Evolutionary conservation across 2,113 vertebrate genomes (phyloP).

Genomic region (Thinocorus orbignyianus): DNA sequence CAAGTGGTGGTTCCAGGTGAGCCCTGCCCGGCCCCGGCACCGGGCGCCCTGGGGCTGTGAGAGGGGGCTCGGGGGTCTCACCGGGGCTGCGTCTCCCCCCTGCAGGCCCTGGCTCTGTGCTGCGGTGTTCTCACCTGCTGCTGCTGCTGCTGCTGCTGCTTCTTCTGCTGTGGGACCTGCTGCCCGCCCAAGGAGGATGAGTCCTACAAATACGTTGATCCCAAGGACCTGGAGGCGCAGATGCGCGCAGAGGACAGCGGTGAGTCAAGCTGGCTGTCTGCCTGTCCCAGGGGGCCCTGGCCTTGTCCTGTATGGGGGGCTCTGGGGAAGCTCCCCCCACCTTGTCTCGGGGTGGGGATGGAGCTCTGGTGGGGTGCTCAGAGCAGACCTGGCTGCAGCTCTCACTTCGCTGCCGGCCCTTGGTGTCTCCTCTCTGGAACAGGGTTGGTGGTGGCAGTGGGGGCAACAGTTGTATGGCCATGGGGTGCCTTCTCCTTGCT

Average conservation of each 20-base stretch:
- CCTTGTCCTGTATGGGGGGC: background rate
- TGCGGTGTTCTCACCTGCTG: conserved; percentile 85
- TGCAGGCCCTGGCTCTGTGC: conserved; percentile 79
- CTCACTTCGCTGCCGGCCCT: background rate
- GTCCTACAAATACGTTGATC: conserved; percentile 81
- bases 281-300: fast-evolving
- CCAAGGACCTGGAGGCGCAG: conserved; percentile 84
- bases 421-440: fast-evolving
- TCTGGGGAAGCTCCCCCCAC: fast-evolving
- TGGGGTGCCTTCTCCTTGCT: background rate
- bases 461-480: fast-evolving
- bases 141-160: conserved; percentile 92
- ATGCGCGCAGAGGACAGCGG: conserved; percentile 79
- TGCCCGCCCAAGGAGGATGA: conserved; percentile 81
- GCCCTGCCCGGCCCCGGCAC: background rate
- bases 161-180: conserved; percentile 88
- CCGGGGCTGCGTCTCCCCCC: background rate
- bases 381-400: background rate
- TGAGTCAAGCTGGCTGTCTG: background rate
- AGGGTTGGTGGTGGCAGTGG: background rate
- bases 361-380: background rate
- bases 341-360: fast-evolving
- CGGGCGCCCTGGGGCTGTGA: fast-evolving
- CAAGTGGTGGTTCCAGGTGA: conserved; percentile 96
- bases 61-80: fast-evolving